These are phyloP conservation scores for Strongylocentrotus purpuratus DNA, from an alignment of 35 echinoderm and acorn worm genomes.

Conservation along the genomic window DNA sequence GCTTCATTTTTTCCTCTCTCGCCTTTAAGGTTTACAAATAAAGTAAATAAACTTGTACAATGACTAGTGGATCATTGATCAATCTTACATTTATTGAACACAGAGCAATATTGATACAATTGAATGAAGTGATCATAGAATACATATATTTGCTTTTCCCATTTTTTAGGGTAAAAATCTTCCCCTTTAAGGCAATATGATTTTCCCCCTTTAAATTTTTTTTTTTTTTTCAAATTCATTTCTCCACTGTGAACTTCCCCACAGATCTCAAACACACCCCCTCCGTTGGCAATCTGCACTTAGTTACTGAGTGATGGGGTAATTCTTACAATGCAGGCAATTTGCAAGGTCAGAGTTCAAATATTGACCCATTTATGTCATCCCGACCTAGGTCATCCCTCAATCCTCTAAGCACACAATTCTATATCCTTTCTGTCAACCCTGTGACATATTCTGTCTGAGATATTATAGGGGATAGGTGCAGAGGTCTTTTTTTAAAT, in stretches of 20 bases:
- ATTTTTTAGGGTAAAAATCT: background rate
- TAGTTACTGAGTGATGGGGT: background rate
- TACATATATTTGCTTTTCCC: background rate
- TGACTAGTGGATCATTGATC: too few relatives aligned
- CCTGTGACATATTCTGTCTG: background rate
- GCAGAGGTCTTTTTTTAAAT: background rate
- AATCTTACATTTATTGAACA: too few relatives aligned
- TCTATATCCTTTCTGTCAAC: background rate
- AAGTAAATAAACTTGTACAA: too few relatives aligned
- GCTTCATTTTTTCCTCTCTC: too few relatives aligned
- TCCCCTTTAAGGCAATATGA: background rate
- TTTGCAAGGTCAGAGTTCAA: background rate
- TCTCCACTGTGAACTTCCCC: background rate
- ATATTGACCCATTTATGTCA: constrained; percentile 18
- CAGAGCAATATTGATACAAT: background rate
- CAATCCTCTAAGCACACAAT: constrained; percentile 3
- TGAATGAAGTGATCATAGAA: background rate
- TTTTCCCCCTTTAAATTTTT: background rate
- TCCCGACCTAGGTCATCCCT: background rate
- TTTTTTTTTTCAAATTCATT: background rate
- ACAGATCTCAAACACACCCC: background rate
- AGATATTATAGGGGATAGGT: background rate
- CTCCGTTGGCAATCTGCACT: constrained; percentile 7
- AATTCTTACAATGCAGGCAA: background rate
- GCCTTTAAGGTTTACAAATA: too few relatives aligned